These are phyloP conservation scores for Mesoclemmys tuberculata DNA, from an alignment of 2,113 vertebrate species.

Conservation along the genomic window DNA sequence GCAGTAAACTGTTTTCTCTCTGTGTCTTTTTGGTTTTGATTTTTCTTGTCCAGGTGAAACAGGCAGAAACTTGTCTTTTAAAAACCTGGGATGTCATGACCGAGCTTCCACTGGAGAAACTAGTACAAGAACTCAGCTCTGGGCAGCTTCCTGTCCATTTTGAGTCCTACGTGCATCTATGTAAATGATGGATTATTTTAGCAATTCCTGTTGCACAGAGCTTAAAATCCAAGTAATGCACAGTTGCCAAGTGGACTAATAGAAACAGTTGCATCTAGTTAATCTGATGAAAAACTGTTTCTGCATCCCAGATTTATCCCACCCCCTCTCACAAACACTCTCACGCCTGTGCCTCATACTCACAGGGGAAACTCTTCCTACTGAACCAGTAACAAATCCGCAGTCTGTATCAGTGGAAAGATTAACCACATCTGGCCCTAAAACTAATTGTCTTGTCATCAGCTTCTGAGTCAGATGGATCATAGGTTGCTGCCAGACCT, in stretches of 20 bases:
- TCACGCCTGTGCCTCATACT: neutral
- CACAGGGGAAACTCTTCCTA: neutral
- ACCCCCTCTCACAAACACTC: neutral
- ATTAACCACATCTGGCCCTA: neutral
- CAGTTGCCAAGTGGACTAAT: neutral
- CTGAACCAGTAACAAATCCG: accelerated
- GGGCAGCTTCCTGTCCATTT: neutral
- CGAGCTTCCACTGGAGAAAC: neutral
- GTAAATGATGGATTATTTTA: neutral
- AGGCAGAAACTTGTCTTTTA: neutral
- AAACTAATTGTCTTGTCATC: neutral
- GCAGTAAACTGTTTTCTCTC: neutral
- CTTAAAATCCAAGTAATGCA: neutral
- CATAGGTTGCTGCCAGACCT: neutral
- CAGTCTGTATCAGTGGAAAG: neutral
- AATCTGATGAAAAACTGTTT: neutral
- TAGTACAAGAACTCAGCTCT: neutral
- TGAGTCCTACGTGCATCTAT: neutral
- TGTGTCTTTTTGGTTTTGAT: neutral
- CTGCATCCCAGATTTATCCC: neutral
- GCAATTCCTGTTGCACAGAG: neutral
- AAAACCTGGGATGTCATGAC: neutral
- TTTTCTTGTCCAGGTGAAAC: neutral
- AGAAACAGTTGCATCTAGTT: neutral
- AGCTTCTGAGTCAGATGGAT: neutral